A percentile compares a stretch with the other conserved stretches of the same genome.
Conservation (phyloP, 2,113 vertebrate genomes). For the Brienomyrus longianalis region DNA sequence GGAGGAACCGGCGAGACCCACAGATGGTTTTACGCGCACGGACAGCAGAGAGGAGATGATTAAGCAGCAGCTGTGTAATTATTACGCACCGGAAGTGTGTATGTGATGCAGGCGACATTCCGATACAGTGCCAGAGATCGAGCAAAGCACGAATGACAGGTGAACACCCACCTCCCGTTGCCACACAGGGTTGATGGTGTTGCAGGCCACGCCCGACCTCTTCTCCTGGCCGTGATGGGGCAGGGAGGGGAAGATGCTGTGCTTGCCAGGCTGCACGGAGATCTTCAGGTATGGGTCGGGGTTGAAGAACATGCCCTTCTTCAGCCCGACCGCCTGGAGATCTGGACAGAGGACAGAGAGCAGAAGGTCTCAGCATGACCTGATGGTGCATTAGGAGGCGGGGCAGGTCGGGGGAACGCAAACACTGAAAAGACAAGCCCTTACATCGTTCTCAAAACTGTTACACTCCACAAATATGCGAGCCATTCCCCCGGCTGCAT, state of each 20-base stretch:
- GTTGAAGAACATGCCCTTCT: slow-evolving; percentile 99
- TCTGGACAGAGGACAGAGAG: slow-evolving; percentile 53
- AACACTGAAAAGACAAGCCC: background rate
- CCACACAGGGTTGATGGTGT: slow-evolving; percentile 91
- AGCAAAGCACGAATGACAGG: background rate
- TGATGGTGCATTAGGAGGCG: background rate
- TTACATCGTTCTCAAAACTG: background rate
- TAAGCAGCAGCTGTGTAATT: background rate
- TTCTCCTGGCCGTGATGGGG: slow-evolving; percentile 95
- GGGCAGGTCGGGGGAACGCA: background rate
- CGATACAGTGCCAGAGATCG: background rate
- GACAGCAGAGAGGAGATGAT: background rate
- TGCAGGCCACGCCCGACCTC: slow-evolving; percentile 81
- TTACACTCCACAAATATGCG: background rate
- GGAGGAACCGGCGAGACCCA: background rate
- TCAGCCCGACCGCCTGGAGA: slow-evolving; percentile 87
- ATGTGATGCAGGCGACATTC: background rate
- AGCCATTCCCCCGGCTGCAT: background rate
- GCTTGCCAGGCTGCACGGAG: slow-evolving; percentile 94
- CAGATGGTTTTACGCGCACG: background rate
- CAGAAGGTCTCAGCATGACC: background rate
- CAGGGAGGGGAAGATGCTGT: slow-evolving; percentile 91
- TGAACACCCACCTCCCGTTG: slow-evolving; percentile 73
- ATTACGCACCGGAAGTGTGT: background rate
- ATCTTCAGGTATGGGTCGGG: slow-evolving; percentile 97